Evolutionary conservation across 2,113 vertebrate genomes (phyloP).

Genomic region (Ginglymostoma cirratum): DNA sequence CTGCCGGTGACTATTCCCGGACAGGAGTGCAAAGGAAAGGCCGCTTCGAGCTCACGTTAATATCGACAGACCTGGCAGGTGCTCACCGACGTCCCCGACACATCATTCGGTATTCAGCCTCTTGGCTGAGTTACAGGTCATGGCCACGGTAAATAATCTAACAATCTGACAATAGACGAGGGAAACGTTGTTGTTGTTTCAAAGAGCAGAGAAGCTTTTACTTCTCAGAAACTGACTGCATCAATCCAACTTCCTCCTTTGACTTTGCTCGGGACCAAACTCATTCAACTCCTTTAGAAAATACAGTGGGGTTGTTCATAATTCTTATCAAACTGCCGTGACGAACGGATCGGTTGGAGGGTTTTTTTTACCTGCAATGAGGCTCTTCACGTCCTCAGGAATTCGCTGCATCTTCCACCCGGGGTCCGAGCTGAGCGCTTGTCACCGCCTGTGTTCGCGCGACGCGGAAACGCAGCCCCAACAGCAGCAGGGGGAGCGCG

Average conservation of each 20-base stretch:
- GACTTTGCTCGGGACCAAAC: not conserved
- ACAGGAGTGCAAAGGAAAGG: not conserved
- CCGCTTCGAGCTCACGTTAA: not conserved
- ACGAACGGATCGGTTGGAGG: not conserved
- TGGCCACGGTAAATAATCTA: too few relatives aligned
- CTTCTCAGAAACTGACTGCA: not conserved
- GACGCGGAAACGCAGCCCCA: not conserved
- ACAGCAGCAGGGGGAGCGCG: too few relatives aligned
- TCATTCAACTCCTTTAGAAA: not conserved
- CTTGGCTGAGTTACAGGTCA: not conserved
- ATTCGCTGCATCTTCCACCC: constrained; percentile 9
- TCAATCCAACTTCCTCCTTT: constrained; percentile 16
- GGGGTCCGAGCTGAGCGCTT: not conserved
- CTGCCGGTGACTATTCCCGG: not conserved
- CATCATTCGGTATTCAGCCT: not conserved
- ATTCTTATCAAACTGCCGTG: too few relatives aligned
- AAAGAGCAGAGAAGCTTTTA: not conserved
- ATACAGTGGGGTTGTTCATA: not conserved
- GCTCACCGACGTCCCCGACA: not conserved
- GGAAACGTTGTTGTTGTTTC: not conserved
- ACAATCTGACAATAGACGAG: not conserved
- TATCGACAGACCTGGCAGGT: not conserved
- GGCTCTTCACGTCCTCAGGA: constrained; percentile 14
- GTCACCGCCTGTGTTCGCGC: not conserved
- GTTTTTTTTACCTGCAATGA: constrained; percentile 11